phyloP scores from a whole-genome alignment of 2,113 vertebrate species.

The Xerus inauris region DNA sequence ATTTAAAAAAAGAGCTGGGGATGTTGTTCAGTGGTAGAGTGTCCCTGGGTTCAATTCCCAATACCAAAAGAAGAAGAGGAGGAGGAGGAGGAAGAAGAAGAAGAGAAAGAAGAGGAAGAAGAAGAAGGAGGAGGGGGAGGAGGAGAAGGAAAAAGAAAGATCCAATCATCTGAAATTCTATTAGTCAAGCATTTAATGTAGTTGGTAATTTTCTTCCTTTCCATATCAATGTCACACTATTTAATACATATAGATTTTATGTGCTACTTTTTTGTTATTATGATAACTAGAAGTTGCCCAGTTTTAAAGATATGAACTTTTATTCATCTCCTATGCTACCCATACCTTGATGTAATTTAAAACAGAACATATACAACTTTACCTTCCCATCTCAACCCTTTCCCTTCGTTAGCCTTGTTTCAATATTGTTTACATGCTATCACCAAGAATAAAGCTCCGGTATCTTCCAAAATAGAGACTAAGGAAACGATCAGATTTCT shows the following conservation, averaged over 20 bases:
- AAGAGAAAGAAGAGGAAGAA: too few species aligned
- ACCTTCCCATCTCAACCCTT: not conserved
- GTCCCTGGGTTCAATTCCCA: too few species aligned
- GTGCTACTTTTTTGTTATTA: not conserved
- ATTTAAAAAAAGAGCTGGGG: too few species aligned
- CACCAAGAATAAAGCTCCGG: slow-evolving; percentile 71
- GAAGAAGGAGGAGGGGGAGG: too few species aligned
- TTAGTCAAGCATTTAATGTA: not conserved
- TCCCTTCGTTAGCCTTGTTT: slow-evolving; percentile 69
- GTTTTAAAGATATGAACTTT: not conserved
- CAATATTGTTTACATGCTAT: slow-evolving; percentile 71
- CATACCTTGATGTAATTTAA: not conserved
- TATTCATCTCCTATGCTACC: not conserved
- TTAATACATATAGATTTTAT: not conserved
- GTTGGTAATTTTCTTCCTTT: not conserved
- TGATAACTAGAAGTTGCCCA: not conserved
- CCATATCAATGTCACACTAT: not conserved
- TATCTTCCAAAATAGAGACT: slow-evolving; percentile 83
- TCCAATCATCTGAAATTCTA: not conserved
- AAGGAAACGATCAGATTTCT: slow-evolving; percentile 80
- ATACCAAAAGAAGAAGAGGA: too few species aligned
- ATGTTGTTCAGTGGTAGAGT: too few species aligned
- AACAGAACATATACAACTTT: not conserved
- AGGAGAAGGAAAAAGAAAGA: not conserved
- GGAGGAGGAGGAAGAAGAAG: too few species aligned